A percentile compares a stretch with the other conserved stretches of the same genome.
phyloP scores from a whole-genome alignment of 2,113 vertebrate species.

The Lamprologus callipterus region DNA sequence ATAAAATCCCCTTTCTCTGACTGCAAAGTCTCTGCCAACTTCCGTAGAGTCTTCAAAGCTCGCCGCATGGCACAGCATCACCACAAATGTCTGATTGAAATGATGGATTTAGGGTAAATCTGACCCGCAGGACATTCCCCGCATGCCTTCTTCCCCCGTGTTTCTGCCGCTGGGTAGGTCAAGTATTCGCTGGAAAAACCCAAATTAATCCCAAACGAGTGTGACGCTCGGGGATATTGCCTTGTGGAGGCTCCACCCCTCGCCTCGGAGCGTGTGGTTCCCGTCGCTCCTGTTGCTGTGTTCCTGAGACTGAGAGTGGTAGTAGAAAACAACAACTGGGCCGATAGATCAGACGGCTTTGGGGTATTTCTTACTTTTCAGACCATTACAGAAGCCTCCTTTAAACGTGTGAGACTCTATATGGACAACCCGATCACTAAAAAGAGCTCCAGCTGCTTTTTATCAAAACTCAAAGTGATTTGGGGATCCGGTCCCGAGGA shows the following conservation, averaged over 20 bases:
- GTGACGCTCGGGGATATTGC: constrained; percentile 21
- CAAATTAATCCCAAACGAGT: not conserved
- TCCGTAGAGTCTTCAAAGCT: not conserved
- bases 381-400: not conserved
- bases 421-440: not conserved
- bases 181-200: not conserved
- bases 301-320: not conserved
- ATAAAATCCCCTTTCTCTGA: not conserved
- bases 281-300: constrained; percentile 14
- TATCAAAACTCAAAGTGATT: not conserved
- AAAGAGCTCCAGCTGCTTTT: not conserved
- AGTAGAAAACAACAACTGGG: not conserved
- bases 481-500: not conserved
- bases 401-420: not conserved
- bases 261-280: constrained; percentile 3
- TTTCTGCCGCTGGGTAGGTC: not conserved
- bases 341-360: not conserved
- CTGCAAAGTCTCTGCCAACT: not conserved
- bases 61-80: not conserved
- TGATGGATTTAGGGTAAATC: not conserved
- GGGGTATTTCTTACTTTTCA: not conserved
- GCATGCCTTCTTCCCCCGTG: not conserved
- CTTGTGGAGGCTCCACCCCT: constrained; percentile 34
- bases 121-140: constrained; percentile 16
- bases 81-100: not conserved